Base-by-base conservation (phyloP, 2,113 vertebrate species). In the Raphicerus campestris region DNA sequence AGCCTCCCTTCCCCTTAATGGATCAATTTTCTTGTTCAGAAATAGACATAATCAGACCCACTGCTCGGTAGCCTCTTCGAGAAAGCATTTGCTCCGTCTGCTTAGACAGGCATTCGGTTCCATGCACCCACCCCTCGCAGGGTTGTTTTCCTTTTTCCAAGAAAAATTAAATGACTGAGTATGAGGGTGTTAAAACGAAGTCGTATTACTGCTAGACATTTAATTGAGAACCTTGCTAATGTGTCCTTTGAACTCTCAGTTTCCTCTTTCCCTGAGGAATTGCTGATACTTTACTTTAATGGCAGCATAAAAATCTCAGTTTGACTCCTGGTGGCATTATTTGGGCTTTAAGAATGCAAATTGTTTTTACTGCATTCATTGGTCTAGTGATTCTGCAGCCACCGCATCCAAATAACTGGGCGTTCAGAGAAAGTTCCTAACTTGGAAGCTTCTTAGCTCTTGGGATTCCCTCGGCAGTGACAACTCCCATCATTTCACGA, bases 171-270 rank as follows among this genome's bases (percentile, higher is more conserved):
- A 97, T 95, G 97, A 81, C 96, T 97, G 95, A 97, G 91, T 97
- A 97, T 97, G 94, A 93, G 97, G 93, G 32, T 97, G 92, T 95
- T 97, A 94, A 96, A 96, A 93, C 55, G 81, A 97, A 96, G 93
- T 96, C 82, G 75, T 81, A 60, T 97, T 94, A 85, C 86, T 53
- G 91, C 94, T 96, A 94, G 96, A 83, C 96, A 97, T 96, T 98
- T 98, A 98, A 97, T 97, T 98, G 98, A 96, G 98, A 97, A 96
- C 97, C 96, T 97, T 97, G 95, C 83, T 98, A 97, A 98, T 98
- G 96, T 97, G 98, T 97, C 98, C 97, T 98, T 97, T 97, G 98
- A 98, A 98, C 98, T 97, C 95, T 90, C 53, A 49, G 55, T 97
- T 98, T 96, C 81, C 85, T 90, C 77, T 87, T 87, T 97, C 97